phyloP scores from a whole-genome alignment of 2,888 invertebrate genomes.

The Suillia variegata region DNA sequence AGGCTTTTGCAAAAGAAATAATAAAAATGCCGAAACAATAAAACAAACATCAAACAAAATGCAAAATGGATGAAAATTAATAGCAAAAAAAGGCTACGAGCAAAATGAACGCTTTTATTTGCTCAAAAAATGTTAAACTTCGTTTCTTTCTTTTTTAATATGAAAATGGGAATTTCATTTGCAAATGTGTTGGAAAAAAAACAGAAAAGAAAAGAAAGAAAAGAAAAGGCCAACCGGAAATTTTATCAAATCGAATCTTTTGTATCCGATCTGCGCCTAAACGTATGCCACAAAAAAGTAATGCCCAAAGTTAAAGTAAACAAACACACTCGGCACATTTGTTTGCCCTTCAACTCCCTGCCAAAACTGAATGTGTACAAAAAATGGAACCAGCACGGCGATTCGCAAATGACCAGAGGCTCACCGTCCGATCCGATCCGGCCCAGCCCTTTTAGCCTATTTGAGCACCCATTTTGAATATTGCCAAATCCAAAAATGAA shows the following conservation, averaged over 20 bases:
- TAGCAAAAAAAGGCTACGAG: slow-evolving; percentile 1
- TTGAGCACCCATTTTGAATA: not conserved
- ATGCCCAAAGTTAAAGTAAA: slow-evolving; percentile 27
- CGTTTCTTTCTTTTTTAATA: not conserved
- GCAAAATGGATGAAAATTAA: not conserved
- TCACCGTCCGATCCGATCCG: not conserved
- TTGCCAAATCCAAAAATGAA: not conserved
- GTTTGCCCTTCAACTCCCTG: not conserved
- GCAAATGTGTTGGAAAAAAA: slow-evolving; percentile 12
- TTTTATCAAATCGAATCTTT: slow-evolving; percentile 50
- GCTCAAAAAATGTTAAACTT: not conserved
- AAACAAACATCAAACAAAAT: not conserved
- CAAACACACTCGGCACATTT: slow-evolving; percentile 9
- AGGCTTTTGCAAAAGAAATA: not conserved
- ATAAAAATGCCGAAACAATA: not conserved
- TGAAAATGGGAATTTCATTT: slow-evolving; percentile 18
- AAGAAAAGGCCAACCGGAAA: slow-evolving; percentile 26
- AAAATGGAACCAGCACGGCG: not conserved
- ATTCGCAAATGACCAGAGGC: slow-evolving; percentile 1
- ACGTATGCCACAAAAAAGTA: slow-evolving; percentile 38
- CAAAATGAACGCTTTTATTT: slow-evolving; percentile 6
- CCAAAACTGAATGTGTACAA: not conserved
- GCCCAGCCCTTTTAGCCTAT: not conserved
- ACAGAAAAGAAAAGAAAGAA: no score
- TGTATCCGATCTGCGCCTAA: slow-evolving; percentile 38